Evolutionary conservation across 2,797 vertebrate genomes (phyloP).

Genomic region (Neopelma chrysocephalum): DNA sequence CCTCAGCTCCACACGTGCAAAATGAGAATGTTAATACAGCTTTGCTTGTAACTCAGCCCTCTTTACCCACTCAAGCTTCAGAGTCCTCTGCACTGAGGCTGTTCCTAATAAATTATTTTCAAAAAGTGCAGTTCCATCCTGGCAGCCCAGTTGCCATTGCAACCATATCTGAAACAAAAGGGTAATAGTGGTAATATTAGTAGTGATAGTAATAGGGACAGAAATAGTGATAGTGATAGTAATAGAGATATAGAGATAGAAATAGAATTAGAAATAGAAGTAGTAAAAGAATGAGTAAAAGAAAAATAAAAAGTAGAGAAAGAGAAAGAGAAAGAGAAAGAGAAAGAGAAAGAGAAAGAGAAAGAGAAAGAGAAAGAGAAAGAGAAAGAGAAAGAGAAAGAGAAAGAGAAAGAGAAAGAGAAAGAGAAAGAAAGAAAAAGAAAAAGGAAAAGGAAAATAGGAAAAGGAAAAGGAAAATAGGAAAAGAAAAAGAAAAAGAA

Average conservation of each 20-base stretch:
- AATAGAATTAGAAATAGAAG: not conserved
- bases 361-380: too few relatives aligned
- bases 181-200: not conserved
- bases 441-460: not conserved
- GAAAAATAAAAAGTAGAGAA: not conserved
- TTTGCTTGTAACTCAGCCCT: not conserved
- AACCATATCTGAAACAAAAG: not conserved
- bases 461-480: not conserved
- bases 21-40: slow-evolving; percentile 34
- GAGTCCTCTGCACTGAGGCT: not conserved
- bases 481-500: not conserved
- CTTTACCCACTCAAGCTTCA: not conserved
- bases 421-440: not conserved
- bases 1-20: not conserved
- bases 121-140: not conserved
- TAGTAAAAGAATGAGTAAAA: not conserved
- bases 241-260: not conserved
- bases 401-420: not conserved
- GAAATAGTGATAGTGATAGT: not conserved
- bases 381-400: too few relatives aligned
- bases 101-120: slow-evolving; percentile 31
- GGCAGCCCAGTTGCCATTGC: not conserved
- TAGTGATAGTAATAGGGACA: not conserved
- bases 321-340: too few relatives aligned
- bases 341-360: too few relatives aligned